Evolutionary conservation across 2,888 invertebrate genomes (phyloP), one percentile per base, ranked within the genome.

Genomic region (Iselma pallidipennis): DNA sequence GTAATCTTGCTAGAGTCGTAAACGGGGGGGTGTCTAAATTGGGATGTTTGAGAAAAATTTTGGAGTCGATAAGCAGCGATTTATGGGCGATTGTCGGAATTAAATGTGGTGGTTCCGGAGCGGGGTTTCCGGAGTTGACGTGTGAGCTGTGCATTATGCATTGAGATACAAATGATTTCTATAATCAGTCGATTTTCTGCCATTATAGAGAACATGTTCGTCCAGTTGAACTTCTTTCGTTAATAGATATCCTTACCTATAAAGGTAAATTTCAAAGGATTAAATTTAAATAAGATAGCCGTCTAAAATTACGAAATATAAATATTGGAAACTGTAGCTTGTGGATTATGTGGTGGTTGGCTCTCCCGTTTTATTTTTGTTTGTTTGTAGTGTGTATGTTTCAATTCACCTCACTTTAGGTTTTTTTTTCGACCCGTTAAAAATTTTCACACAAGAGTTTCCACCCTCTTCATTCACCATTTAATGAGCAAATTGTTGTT

Each of bases 201-300:
- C n/a, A n/a, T n/a, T n/a, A n/a, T n/a, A n/a, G n/a, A n/a, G n/a
- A n/a, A n/a, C n/a, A n/a, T n/a, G n/a, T n/a, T n/a, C n/a, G n/a
- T n/a, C n/a, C n/a, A n/a, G n/a, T n/a, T n/a, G n/a, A n/a, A n/a
- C n/a, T n/a, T n/a, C n/a, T n/a, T n/a, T n/a, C n/a, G n/a, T n/a
- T n/a, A n/a, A n/a, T n/a, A n/a, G 6, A 25, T 25, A 25, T 23
- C 23, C 10, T 23, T 21, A 21, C 23, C 23, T 7, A 21, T 10
- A 45, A 10, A 12, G 4, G 23, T n/a, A 23, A 45, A 23, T 45
- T 45, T 45, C 12, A 21, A 23, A 10, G 45, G 45, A 45, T 45
- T 69, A 68, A 71, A 71, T 71, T 65, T 68, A 68, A 68, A 66
- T 67, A 69, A 69, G 70, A 71, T 70, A 62, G 67, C 70, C 70